Evolutionary conservation across 2,113 vertebrate species (phyloP).

Genomic region (Anas platyrhynchos): DNA sequence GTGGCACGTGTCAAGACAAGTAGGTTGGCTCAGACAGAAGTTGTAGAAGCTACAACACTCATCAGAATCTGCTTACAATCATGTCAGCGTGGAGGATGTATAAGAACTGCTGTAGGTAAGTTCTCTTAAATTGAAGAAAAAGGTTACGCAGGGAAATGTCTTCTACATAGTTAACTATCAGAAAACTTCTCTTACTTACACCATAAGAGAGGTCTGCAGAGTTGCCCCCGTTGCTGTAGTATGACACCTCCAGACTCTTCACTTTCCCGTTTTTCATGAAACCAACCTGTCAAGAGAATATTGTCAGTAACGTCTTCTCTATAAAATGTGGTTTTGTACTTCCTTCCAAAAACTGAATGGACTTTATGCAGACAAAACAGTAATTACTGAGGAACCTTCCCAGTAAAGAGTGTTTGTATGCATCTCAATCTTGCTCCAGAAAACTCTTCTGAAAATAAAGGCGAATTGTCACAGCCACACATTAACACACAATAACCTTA

Average conservation of each 20-base stretch:
- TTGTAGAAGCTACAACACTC: background rate
- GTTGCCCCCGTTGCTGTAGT: constrained; percentile 90
- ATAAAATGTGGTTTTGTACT: background rate
- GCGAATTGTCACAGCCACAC: background rate
- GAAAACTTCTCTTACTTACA: constrained; percentile 76
- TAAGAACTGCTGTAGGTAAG: background rate
- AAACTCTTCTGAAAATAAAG: background rate
- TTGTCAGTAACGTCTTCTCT: background rate
- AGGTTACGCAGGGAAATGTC: background rate
- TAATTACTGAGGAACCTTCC: background rate
- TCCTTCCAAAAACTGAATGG: background rate
- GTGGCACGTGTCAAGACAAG: background rate
- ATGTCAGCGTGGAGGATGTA: background rate
- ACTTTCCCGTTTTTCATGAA: constrained; percentile 88
- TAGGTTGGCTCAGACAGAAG: background rate
- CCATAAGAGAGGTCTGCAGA: constrained; percentile 86
- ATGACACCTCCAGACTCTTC: constrained; percentile 86
- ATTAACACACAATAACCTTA: background rate
- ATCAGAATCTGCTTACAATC: background rate
- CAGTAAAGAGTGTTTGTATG: background rate
- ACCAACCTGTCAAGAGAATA: constrained; percentile 83
- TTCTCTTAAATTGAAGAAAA: background rate
- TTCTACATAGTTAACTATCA: background rate
- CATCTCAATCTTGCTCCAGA: background rate
- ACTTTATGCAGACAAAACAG: background rate